Evolutionary conservation across 1,140 invertebrate genomes (phyloP).

Genomic region (Oscheius sp.): DNA sequence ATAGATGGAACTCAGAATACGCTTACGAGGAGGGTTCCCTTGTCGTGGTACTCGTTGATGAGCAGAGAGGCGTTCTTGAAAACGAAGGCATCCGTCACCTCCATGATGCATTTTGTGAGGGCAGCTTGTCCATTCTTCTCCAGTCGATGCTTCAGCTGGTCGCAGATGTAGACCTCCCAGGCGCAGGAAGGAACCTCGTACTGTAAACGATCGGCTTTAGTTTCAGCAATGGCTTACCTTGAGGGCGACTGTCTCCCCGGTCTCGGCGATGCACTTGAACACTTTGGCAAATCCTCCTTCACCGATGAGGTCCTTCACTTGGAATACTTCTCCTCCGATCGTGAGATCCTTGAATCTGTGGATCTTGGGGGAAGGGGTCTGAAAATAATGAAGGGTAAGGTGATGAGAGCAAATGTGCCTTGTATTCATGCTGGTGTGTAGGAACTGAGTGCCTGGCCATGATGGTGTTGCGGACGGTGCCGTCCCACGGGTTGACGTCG

Average conservation of each 20-base stretch:
- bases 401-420: neutral
- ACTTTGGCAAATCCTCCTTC: conserved; percentile 31
- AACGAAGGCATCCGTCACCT: conserved; percentile 34
- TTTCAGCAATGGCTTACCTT: neutral
- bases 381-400: neutral
- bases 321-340: conserved; percentile 6
- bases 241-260: conserved; percentile 10
- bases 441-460: neutral
- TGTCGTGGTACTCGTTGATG: conserved; percentile 35
- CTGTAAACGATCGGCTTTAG: conserved; percentile 9
- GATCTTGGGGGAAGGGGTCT: conserved; percentile 5
- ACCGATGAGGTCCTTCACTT: conserved; percentile 10
- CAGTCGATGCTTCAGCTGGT: conserved; percentile 17
- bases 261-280: conserved; percentile 5
- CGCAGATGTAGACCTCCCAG: conserved; percentile 43
- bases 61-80: conserved; percentile 32
- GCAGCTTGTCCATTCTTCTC: neutral
- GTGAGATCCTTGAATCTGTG: neutral
- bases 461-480: conserved; percentile 7
- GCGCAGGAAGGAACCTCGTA: conserved; percentile 37
- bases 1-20: neutral
- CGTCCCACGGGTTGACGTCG: conserved; percentile 29
- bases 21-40: conserved; percentile 31
- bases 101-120: conserved; percentile 21
- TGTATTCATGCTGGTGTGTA: conserved; percentile 4